A percentile compares a stretch with the other conserved stretches of the same genome.
Evolutionary conservation across 1,140 invertebrate genomes (phyloP).

Genomic region (Musca domestica): DNA sequence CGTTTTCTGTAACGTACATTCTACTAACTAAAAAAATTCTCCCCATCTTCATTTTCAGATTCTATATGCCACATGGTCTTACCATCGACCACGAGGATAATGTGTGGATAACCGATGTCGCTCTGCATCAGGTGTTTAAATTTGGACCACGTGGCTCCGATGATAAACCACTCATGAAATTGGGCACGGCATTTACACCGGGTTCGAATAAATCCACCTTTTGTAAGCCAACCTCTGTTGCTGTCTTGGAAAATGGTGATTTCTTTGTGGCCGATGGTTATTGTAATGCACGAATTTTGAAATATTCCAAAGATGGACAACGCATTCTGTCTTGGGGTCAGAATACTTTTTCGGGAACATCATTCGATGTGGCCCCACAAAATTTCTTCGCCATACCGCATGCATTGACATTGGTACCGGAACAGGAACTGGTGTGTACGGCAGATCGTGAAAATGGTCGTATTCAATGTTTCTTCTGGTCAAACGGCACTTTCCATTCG

Average conservation of each 20-base stretch:
- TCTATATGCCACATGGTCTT: constrained; percentile 92
- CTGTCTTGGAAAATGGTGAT: constrained; percentile 76
- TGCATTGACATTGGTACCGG: constrained; percentile 75
- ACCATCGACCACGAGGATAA: constrained; percentile 80
- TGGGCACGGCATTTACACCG: constrained; percentile 70
- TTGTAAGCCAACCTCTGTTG: constrained; percentile 92
- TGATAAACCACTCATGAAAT: constrained; percentile 51
- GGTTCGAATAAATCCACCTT: constrained; percentile 77
- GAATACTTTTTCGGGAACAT: constrained; percentile 49
- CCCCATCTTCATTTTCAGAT: constrained; percentile 59
- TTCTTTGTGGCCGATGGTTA: constrained; percentile 96
- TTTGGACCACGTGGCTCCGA: constrained; percentile 57
- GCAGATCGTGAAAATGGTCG: constrained; percentile 92
- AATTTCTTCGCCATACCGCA: constrained; percentile 77
- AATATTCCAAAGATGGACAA: constrained; percentile 73
- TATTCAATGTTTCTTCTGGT: constrained; percentile 71
- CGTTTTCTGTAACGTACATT: background rate
- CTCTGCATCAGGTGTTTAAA: constrained; percentile 88
- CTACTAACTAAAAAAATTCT: no score
- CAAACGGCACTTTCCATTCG: constrained; percentile 64
- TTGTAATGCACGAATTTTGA: constrained; percentile 88
- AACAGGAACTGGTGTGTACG: constrained; percentile 73
- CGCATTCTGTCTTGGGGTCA: constrained; percentile 67
- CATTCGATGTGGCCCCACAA: constrained; percentile 50
- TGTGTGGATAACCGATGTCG: constrained; percentile 87